These are phyloP conservation scores for Acanthosepion esculentum DNA, from an alignment of 2,888 invertebrate genomes.

Conservation along the genomic window DNA sequence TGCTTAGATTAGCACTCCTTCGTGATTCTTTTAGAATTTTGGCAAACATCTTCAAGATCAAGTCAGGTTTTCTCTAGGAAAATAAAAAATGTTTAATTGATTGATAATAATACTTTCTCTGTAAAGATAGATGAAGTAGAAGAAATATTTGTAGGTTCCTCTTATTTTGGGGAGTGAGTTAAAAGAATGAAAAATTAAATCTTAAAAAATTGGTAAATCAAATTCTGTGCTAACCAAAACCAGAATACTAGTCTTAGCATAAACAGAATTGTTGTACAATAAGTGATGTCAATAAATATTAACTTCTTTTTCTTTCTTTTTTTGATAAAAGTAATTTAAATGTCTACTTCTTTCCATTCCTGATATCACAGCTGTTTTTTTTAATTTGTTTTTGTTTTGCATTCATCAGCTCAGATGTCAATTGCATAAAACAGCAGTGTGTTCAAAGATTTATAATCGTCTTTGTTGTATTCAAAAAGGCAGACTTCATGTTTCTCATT, in stretches of 20 bases:
- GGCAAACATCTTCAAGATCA: no score
- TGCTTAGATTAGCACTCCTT: no score
- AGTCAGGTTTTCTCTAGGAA: no score
- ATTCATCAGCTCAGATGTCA: slow-evolving; percentile 34
- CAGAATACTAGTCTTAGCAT: not conserved
- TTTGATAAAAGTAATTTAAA: not conserved
- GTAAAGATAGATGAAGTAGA: no score
- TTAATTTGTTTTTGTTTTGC: not conserved
- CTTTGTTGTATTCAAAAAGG: slow-evolving; percentile 66
- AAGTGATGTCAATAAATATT: no score
- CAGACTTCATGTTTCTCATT: slow-evolving; percentile 66
- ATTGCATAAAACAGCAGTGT: slow-evolving; percentile 70
- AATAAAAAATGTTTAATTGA: no score
- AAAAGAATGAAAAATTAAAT: not conserved
- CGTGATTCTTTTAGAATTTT: no score
- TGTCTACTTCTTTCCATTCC: not conserved
- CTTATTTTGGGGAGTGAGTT: not conserved
- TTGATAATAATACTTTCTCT: no score
- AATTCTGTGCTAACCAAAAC: not conserved
- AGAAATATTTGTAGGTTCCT: no score
- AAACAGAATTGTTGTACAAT: not conserved
- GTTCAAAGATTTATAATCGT: slow-evolving; percentile 69
- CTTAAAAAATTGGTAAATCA: not conserved
- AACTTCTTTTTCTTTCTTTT: no score
- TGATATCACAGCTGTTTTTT: not conserved